phyloP scores from a whole-genome alignment of 2,888 invertebrate species.

The Campoplex capitator region DNA sequence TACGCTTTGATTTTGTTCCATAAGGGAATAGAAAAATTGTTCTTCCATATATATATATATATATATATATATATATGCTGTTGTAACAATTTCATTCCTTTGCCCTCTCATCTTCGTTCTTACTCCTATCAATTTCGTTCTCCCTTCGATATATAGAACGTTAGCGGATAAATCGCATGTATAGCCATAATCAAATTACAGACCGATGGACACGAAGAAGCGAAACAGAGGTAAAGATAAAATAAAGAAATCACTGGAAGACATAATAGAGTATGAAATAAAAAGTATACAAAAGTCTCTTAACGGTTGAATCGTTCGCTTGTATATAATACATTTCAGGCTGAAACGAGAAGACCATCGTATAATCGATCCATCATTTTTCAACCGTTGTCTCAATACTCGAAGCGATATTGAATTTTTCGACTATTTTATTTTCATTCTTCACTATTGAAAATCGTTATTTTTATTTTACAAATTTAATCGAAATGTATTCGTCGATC shows the following conservation, averaged over 20 bases:
- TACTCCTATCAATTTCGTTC: background rate
- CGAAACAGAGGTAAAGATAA: conserved; percentile 7
- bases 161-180: conserved; percentile 21
- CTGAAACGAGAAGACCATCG: background rate
- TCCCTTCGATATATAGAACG: background rate
- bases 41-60: background rate
- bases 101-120: background rate
- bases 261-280: conserved; percentile 17
- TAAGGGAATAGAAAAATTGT: background rate
- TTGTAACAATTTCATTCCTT: background rate
- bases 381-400: background rate
- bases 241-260: conserved; percentile 14
- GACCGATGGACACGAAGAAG: background rate
- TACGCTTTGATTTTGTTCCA: background rate
- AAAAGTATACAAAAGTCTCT: conserved; percentile 8
- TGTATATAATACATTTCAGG: background rate
- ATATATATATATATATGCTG: too few relatives aligned
- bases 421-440: background rate
- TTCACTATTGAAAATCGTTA: background rate
- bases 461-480: background rate
- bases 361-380: background rate
- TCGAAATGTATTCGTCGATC: background rate
- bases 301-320: background rate
- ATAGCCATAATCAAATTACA: conserved; percentile 27
- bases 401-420: background rate